These are phyloP conservation scores for Beris morrisii DNA, from an alignment of 2,888 invertebrate species.

Conservation along the genomic window DNA sequence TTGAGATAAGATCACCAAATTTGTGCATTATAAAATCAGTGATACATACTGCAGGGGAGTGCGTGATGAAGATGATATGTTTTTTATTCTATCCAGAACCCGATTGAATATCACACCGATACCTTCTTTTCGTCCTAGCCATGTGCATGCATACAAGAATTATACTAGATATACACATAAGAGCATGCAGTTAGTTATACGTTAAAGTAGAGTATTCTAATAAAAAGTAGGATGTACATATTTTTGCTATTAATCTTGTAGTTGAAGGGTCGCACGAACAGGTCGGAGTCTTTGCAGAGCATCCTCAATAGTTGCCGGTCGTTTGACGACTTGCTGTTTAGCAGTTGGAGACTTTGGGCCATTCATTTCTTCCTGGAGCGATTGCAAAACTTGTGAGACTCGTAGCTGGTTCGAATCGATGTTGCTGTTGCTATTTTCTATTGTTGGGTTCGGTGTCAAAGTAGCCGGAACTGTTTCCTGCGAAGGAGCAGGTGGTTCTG, in stretches of 20 bases:
- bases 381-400: slow-evolving; percentile 14
- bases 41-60: too few species aligned
- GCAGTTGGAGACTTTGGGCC: neutral
- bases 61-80: too few species aligned
- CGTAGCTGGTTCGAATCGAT: slow-evolving; percentile 1
- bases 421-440: neutral
- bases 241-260: slow-evolving; percentile 12
- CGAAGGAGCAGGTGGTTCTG: slow-evolving; percentile 3
- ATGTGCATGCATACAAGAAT: slow-evolving; percentile 14
- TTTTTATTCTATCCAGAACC: too few species aligned
- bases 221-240: slow-evolving; percentile 9
- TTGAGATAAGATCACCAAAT: too few species aligned
- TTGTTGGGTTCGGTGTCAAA: neutral
- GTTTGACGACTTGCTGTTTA: neutral
- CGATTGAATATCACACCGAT: neutral
- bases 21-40: too few species aligned
- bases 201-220: slow-evolving; percentile 27
- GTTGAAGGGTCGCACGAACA: slow-evolving; percentile 15
- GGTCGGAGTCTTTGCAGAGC: slow-evolving; percentile 30
- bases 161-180: neutral
- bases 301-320: slow-evolving; percentile 34
- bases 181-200: slow-evolving; percentile 25
- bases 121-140: too few species aligned
- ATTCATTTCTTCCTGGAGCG: neutral
- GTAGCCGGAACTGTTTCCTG: neutral